These are phyloP conservation scores for Forbesichthys agassizii DNA, from an alignment of 2,113 vertebrate species.

Conservation along the genomic window DNA sequence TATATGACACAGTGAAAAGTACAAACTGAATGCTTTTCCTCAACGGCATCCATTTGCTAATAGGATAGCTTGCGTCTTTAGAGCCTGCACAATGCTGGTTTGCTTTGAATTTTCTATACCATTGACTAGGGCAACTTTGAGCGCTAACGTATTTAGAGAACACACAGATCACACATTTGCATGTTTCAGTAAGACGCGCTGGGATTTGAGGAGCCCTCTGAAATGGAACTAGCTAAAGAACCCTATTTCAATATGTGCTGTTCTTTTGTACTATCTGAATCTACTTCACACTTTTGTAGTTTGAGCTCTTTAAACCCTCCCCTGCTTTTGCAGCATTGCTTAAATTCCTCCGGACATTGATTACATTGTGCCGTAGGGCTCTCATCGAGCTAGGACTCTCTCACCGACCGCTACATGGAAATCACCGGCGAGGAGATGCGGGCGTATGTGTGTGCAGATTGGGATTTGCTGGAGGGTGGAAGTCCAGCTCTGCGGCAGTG, in stretches of 20 bases:
- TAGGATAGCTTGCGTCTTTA: slow-evolving; percentile 46
- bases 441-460: neutral
- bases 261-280: neutral
- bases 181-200: slow-evolving; percentile 7
- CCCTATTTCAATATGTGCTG: neutral
- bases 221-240: neutral
- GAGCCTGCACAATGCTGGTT: slow-evolving; percentile 16
- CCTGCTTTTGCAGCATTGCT: slow-evolving; percentile 6
- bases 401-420: slow-evolving; percentile 11
- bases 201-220: slow-evolving; percentile 6
- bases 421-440: slow-evolving; percentile 3
- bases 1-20: slow-evolving; percentile 27
- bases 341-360: slow-evolving; percentile 9
- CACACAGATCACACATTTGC: slow-evolving; percentile 16
- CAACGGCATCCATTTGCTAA: slow-evolving; percentile 46
- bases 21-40: slow-evolving; percentile 46
- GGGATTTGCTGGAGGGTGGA: neutral
- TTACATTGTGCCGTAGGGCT: slow-evolving; percentile 6
- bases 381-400: slow-evolving; percentile 18
- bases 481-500: neutral
- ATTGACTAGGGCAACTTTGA: slow-evolving; percentile 1
- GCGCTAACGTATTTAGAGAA: slow-evolving; percentile 27
- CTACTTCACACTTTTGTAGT: neutral
- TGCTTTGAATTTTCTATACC: slow-evolving; percentile 11
- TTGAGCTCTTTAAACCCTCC: neutral